phyloP scores from a whole-genome alignment of 2,888 invertebrate species.

The Fragum fragum region DNA sequence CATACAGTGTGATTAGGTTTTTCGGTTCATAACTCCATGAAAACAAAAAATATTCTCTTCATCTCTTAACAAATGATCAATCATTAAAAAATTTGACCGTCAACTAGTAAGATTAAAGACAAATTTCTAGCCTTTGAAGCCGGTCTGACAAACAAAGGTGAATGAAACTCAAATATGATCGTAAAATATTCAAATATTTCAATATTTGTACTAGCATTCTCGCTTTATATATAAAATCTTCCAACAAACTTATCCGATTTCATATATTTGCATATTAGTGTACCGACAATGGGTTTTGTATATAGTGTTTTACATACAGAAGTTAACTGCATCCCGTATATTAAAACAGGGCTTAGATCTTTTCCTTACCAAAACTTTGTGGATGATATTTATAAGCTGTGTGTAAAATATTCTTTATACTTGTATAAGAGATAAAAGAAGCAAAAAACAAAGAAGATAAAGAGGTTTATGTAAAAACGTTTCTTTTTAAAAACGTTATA shows the following conservation, averaged over 20 bases:
- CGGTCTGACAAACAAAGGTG: conserved; percentile 22
- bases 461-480: too few species aligned
- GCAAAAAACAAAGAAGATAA: too few species aligned
- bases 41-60: too few species aligned
- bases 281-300: neutral
- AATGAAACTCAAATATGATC: conserved; percentile 30
- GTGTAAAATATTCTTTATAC: too few species aligned
- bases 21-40: too few species aligned
- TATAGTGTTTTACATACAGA: conserved; percentile 5
- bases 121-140: conserved; percentile 2
- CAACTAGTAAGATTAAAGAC: neutral
- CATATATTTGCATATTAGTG: conserved; percentile 24
- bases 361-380: too few species aligned
- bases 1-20: too few species aligned
- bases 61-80: too few species aligned
- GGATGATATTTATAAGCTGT: too few species aligned
- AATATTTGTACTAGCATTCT: conserved; percentile 12
- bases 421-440: too few species aligned
- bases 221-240: conserved; percentile 16
- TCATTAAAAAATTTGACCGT: neutral
- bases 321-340: neutral
- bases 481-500: too few species aligned
- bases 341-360: too few species aligned
- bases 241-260: conserved; percentile 18
- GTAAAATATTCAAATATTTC: conserved; percentile 28